A percentile compares a stretch with the other conserved stretches of the same genome.
Evolutionary conservation across 2,888 invertebrate genomes (phyloP).

Genomic region (Scotopteryx bipunctaria): DNA sequence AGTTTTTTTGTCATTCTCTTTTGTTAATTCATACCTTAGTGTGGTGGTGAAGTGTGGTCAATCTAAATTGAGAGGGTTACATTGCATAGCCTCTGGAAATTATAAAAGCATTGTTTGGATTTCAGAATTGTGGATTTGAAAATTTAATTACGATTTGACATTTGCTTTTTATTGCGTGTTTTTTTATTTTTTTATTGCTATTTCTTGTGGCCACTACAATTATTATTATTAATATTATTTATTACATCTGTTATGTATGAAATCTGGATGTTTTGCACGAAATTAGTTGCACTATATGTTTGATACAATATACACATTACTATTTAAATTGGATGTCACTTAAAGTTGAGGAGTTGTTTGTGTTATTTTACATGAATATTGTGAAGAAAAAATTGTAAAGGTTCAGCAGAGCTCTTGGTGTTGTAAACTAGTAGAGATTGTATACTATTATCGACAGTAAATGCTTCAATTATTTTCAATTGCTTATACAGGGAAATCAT

Average conservation of each 20-base stretch:
- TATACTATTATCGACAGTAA: slow-evolving; percentile 15
- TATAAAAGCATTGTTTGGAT: background rate
- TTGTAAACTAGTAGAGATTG: slow-evolving; percentile 19
- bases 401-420: slow-evolving; percentile 26
- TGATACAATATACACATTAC: background rate
- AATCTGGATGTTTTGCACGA: slow-evolving; percentile 1
- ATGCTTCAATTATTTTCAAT: slow-evolving; percentile 21
- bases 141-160: background rate
- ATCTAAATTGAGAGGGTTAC: too few species aligned
- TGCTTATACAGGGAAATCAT: slow-evolving; percentile 8
- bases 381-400: slow-evolving; percentile 3
- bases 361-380: slow-evolving; percentile 19
- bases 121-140: background rate
- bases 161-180: slow-evolving; percentile 9
- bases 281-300: slow-evolving; percentile 2
- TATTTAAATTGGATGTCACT: slow-evolving; percentile 5
- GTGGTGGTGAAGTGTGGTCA: background rate
- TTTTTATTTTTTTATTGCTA: slow-evolving; percentile 1
- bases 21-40: too few species aligned
- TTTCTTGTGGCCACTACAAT: background rate
- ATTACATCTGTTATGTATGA: background rate
- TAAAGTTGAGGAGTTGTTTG: slow-evolving; percentile 19
- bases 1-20: too few species aligned
- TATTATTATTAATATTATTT: background rate
- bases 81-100: too few species aligned